These are phyloP conservation scores for Acipenser oxyrinchus DNA, from an alignment of 2,797 vertebrate species.

Conservation along the genomic window DNA sequence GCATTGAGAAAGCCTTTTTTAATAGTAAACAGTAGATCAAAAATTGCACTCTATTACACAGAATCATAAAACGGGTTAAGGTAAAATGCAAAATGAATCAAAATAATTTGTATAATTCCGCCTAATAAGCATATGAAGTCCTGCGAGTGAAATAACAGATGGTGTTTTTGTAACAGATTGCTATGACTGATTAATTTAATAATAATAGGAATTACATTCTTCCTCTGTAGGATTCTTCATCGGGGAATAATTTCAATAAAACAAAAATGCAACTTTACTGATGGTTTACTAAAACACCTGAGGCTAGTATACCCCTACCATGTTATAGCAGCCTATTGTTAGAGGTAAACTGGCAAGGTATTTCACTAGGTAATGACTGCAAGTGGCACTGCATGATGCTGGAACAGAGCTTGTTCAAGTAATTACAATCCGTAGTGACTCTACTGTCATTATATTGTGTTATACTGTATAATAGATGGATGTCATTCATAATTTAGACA, in stretches of 20 bases:
- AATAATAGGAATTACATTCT: slow-evolving; percentile 51
- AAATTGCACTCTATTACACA: slow-evolving; percentile 33
- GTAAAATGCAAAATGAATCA: slow-evolving; percentile 48
- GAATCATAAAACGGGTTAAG: slow-evolving; percentile 49
- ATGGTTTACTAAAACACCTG: slow-evolving; percentile 40
- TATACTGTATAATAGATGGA: not conserved
- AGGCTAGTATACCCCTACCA: slow-evolving; percentile 25
- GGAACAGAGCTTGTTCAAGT: not conserved
- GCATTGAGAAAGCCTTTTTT: no score
- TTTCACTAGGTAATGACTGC: not conserved
- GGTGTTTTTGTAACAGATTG: slow-evolving; percentile 51
- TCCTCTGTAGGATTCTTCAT: slow-evolving; percentile 40
- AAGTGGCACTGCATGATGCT: not conserved
- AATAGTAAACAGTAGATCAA: no score
- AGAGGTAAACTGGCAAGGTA: not conserved
- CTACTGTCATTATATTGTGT: not conserved
- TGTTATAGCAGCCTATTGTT: slow-evolving; percentile 1
- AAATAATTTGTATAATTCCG: slow-evolving; percentile 45
- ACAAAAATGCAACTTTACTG: slow-evolving; percentile 38
- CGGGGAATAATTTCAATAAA: slow-evolving; percentile 41
- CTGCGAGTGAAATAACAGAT: slow-evolving; percentile 43
- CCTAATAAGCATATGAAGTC: slow-evolving; percentile 46
- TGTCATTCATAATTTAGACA: not conserved
- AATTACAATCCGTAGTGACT: not conserved
- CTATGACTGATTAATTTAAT: slow-evolving; percentile 50